Percentiles rank a stretch among this genome's conserved stretches.
These are phyloP conservation scores for Tragulus kanchil DNA, from an alignment of 2,113 vertebrate species.

Conservation along the genomic window DNA sequence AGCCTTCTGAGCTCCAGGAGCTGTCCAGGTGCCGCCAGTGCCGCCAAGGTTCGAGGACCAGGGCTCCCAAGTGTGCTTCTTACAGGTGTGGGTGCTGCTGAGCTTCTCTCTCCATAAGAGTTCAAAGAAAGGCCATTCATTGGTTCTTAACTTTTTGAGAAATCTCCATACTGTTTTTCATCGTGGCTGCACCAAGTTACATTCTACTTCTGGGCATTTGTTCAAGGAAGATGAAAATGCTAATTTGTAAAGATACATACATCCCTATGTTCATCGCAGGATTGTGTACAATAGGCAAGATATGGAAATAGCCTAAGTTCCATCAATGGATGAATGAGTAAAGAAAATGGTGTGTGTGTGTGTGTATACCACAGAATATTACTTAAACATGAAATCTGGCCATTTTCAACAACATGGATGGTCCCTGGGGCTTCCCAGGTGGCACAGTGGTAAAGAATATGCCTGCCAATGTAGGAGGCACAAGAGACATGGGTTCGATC, in stretches of 20 bases:
- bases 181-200: neutral
- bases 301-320: neutral
- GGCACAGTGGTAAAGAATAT: neutral
- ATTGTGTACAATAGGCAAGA: neutral
- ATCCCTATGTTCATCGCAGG: neutral
- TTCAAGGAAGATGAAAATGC: neutral
- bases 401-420: neutral
- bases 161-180: neutral
- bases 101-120: neutral
- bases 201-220: neutral
- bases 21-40: neutral
- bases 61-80: rapidly evolving
- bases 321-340: neutral
- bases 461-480: neutral
- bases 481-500: neutral
- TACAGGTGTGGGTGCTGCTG: neutral
- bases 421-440: neutral
- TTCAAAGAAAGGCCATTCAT: neutral
- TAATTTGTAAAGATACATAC: neutral
- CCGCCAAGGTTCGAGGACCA: neutral
- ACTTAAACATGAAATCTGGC: neutral
- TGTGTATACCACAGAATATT: neutral
- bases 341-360: neutral
- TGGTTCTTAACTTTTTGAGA: neutral
- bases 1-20: rapidly evolving